A percentile compares a stretch with the other conserved stretches of the same genome.
Conservation (phyloP, 2,797 vertebrate genomes). For the Mus spretus region DNA sequence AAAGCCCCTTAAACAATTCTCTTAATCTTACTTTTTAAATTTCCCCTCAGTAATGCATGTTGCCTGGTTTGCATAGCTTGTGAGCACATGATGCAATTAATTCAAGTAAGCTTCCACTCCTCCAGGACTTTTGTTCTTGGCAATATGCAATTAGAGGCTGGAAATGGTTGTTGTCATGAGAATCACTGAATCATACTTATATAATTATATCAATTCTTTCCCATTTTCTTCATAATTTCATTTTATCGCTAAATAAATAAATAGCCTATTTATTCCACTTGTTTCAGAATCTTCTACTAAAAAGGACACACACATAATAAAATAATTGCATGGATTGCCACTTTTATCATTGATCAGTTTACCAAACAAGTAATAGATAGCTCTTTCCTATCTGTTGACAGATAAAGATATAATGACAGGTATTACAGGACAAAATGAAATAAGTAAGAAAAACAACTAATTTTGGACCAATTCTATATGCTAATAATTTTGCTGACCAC, state of each 20-base stretch:
- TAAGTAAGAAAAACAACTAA: neutral
- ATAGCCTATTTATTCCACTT: neutral
- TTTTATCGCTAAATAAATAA: neutral
- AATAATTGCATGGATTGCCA: neutral
- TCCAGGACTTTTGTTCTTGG: neutral
- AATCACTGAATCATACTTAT: slow-evolving; percentile 36
- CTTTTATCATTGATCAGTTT: neutral
- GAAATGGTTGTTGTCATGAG: slow-evolving; percentile 37
- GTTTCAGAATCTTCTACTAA: neutral
- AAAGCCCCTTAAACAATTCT: slow-evolving; percentile 76
- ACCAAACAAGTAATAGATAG: neutral
- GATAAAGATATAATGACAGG: neutral
- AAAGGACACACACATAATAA: neutral
- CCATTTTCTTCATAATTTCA: neutral
- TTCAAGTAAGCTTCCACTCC: slow-evolving; percentile 51
- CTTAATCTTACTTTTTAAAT: slow-evolving; percentile 72
- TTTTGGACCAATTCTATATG: neutral
- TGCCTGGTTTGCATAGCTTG: slow-evolving; percentile 66
- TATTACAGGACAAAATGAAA: neutral
- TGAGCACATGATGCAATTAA: slow-evolving; percentile 66
- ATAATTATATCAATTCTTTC: slow-evolving; percentile 4
- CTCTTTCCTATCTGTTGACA: neutral
- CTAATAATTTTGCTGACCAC: neutral
- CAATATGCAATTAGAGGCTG: slow-evolving; percentile 64
- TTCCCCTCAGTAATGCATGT: slow-evolving; percentile 51